phyloP scores from a whole-genome alignment of 2,113 vertebrate genomes.

The Acanthisitta chloris region DNA sequence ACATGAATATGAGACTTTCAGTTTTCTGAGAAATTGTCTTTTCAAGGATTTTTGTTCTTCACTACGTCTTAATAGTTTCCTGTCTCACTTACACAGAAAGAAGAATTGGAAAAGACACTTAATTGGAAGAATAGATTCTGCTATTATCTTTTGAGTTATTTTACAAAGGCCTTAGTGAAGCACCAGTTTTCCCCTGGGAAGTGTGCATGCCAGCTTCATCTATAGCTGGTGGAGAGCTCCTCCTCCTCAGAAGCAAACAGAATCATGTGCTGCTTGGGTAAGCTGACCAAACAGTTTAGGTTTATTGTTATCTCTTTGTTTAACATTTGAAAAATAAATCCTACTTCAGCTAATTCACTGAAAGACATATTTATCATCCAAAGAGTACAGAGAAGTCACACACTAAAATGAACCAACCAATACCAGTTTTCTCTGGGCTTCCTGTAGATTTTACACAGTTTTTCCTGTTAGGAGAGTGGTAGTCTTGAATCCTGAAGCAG shows the following conservation, averaged over 20 bases:
- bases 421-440: neutral
- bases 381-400: neutral
- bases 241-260: neutral
- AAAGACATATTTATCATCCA: neutral
- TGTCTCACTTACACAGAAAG: neutral
- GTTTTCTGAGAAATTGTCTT: neutral
- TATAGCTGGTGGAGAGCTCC: neutral
- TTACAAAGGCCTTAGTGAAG: neutral
- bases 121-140: neutral
- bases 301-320: neutral
- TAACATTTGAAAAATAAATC: neutral
- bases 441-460: neutral
- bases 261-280: neutral
- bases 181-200: neutral
- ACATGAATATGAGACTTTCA: neutral
- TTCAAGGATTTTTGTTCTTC: neutral
- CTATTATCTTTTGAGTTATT: neutral
- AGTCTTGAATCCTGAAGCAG: neutral
- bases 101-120: neutral
- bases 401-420: rapidly evolving
- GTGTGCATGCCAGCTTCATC: neutral
- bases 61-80: neutral
- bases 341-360: neutral
- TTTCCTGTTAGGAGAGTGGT: neutral
- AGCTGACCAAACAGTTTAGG: neutral